Base-by-base conservation (phyloP, 2,888 invertebrate genomes). In the Dolichomitus sp. region DNA sequence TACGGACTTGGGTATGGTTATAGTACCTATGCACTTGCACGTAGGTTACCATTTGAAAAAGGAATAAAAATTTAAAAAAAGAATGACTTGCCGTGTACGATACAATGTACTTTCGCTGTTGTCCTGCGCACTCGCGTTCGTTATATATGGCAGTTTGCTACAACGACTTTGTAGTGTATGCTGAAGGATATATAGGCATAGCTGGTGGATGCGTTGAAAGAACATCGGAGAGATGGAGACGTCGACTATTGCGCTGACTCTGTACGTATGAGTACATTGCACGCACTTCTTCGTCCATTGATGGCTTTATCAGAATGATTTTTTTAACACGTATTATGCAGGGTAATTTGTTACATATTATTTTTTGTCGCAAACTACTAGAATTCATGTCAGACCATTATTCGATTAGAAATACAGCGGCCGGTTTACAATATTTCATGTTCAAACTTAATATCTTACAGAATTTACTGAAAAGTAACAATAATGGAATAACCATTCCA, bases 181-280 rank as follows among this genome's bases (percentile, higher is more conserved):
- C 11, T 23, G 52, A 19, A 54, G 2, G 4, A 27, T 54, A 27
- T 14, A 27, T 4, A 11, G 54, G 27, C 11, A 61, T 59, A 37
- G 61, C 9, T 37, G 33, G 2, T 33, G 37, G n/a, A 0, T 19
- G 37, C 17, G 37, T 9, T 17, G 17, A 40, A 19, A 19, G 19
- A 37, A 7, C 0, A 7, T 6, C 11, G 19, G 9, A 37, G 61
- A 61, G 78, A 85, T 85, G 72, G 79, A 85, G 85, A 83, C 81
- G 79, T 85, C 83, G 78, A 68, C 75, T 78, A 83, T 83, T 73
- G 70, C 80, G 74, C 77, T 69, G 72, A 73, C n/a, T 30, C 17
- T 57, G 30, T 57, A 30, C 61, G 57, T 30, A 30, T 57, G 12
- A 9, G 19, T 11, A 37, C 17, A 40, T 66, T 61, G 61, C 52